Evolutionary conservation across 2,797 vertebrate species (phyloP).

Genomic region (Halcyon leucocephala): DNA sequence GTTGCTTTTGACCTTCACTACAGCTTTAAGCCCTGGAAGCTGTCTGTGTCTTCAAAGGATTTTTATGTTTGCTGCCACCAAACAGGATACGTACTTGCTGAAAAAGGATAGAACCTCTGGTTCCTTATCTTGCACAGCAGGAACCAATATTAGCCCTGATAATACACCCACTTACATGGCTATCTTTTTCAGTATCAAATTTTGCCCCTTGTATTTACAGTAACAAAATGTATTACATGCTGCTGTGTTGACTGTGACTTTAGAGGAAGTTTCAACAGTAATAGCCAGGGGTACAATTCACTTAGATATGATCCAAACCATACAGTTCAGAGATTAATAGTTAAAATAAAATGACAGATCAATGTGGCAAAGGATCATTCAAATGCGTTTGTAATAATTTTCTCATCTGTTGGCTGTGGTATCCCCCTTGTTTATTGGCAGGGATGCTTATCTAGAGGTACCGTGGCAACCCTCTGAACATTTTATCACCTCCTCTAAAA

Average conservation of each 20-base stretch:
- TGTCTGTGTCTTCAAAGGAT: background rate
- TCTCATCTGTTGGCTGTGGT: background rate
- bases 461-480: background rate
- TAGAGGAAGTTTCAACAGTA: background rate
- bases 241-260: background rate
- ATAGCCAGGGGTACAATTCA: background rate
- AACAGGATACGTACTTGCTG: background rate
- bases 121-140: background rate
- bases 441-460: slow-evolving; percentile 23
- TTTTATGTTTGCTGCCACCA: slow-evolving; percentile 16
- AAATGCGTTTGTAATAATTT: background rate
- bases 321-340: background rate
- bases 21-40: background rate
- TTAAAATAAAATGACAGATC: slow-evolving; percentile 7
- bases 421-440: background rate
- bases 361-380: background rate
- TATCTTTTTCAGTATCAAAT: background rate
- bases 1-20: background rate
- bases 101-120: background rate
- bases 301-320: background rate
- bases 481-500: slow-evolving; percentile 48
- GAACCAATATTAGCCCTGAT: background rate
- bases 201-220: background rate
- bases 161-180: background rate
- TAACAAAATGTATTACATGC: background rate